phyloP scores from a whole-genome alignment of 23 tunicate genomes.

The Corella eumyota region DNA sequence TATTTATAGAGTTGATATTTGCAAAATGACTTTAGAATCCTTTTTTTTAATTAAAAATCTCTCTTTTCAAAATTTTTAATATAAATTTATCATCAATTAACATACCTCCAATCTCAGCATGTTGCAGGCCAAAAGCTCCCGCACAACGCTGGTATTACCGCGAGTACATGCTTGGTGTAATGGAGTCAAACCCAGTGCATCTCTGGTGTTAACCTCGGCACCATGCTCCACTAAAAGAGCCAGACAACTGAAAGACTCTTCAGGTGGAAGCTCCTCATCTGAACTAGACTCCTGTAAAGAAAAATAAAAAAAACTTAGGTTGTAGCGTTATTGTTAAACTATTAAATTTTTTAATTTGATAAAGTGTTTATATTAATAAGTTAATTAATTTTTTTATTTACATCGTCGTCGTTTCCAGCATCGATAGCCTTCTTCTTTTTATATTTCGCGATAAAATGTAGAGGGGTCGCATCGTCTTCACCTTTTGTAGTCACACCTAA shows the following conservation, averaged over 20 bases:
- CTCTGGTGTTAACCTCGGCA: slow-evolving; percentile 79
- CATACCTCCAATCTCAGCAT: slow-evolving; percentile 75
- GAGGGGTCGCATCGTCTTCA: slow-evolving; percentile 86
- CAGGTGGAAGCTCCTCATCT: slow-evolving; percentile 77
- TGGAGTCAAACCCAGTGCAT: slow-evolving; percentile 88
- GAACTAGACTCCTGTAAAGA: slow-evolving; percentile 43
- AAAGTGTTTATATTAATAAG: not conserved
- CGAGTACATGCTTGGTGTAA: slow-evolving; percentile 93
- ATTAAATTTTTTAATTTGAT: not conserved
- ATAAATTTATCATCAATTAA: not conserved
- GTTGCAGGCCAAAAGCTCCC: slow-evolving; percentile 61
- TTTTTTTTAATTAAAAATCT: too few species aligned
- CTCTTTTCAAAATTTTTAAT: too few species aligned
- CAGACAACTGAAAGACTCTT: slow-evolving; percentile 71
- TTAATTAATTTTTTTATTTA: slow-evolving; percentile 1
- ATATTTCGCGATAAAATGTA: slow-evolving; percentile 90
- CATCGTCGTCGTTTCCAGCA: slow-evolving; percentile 45
- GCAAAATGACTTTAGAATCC: too few species aligned
- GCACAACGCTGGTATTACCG: slow-evolving; percentile 78
- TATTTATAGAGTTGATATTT: too few species aligned
- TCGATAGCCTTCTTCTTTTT: slow-evolving; percentile 62
- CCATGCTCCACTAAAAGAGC: slow-evolving; percentile 71
- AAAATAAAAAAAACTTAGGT: too few species aligned
- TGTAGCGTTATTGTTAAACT: too few species aligned
- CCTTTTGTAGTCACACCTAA: slow-evolving; percentile 70